These are phyloP conservation scores for Gavia stellata DNA, from an alignment of 2,113 vertebrate genomes.

Conservation along the genomic window DNA sequence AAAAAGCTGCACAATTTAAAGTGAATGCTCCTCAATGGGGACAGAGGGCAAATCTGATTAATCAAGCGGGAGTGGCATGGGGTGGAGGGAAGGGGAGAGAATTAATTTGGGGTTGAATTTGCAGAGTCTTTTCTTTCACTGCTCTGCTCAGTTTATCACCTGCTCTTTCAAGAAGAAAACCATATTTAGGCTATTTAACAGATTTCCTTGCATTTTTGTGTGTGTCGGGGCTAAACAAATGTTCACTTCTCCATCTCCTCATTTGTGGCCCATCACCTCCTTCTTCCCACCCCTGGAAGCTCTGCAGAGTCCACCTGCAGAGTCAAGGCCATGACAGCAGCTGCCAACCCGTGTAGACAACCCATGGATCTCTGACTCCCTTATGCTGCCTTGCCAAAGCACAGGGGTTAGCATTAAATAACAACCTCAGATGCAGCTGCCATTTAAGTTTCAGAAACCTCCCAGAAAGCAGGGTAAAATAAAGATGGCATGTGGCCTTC, in stretches of 20 bases:
- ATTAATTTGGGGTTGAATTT: background rate
- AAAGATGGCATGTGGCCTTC: background rate
- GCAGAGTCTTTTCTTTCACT: background rate
- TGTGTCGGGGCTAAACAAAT: background rate
- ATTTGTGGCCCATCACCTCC: background rate
- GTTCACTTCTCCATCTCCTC: background rate
- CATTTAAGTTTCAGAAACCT: background rate
- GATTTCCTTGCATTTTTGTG: background rate
- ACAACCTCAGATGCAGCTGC: background rate
- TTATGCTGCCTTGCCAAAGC: background rate
- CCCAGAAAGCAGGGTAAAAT: background rate
- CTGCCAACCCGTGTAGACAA: background rate
- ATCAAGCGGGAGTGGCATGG: background rate
- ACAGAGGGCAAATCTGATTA: background rate
- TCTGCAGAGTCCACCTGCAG: background rate
- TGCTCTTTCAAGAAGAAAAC: background rate
- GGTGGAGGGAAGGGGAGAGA: background rate
- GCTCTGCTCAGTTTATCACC: background rate
- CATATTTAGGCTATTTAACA: background rate
- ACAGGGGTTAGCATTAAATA: background rate
- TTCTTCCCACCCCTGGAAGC: background rate
- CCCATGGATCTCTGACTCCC: rapidly evolving
- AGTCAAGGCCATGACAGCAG: background rate
- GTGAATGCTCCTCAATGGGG: background rate
- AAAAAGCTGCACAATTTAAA: background rate